phyloP scores from a whole-genome alignment of 2,797 vertebrate species.

The Netta rufina region DNA sequence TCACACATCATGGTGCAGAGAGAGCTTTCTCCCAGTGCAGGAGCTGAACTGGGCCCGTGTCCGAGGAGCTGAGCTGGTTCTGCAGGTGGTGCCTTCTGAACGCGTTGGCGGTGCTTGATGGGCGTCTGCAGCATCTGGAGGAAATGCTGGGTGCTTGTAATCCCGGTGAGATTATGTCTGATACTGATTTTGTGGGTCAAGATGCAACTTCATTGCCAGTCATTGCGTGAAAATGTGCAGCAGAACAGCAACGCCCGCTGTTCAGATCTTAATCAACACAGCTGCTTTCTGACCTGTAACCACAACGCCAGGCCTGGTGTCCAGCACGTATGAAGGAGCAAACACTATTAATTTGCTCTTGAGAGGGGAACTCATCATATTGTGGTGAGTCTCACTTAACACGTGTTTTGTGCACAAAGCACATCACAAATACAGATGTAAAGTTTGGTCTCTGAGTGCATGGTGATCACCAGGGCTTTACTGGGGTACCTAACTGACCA shows the following conservation, averaged over 20 bases:
- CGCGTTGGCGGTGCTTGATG: background rate
- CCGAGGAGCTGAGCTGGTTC: background rate
- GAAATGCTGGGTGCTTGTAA: background rate
- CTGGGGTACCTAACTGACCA: background rate
- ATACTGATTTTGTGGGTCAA: background rate
- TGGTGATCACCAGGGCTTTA: background rate
- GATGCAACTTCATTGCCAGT: background rate
- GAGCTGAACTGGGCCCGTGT: background rate
- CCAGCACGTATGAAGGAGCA: background rate
- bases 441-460: background rate
- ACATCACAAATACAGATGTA: background rate
- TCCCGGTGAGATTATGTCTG: background rate
- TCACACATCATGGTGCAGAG: too few species aligned
- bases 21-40: background rate
- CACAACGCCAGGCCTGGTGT: rapidly evolving
- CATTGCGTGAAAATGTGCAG: background rate
- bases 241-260: rapidly evolving
- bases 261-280: background rate
- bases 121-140: background rate
- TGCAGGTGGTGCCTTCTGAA: background rate
- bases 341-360: background rate
- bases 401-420: background rate
- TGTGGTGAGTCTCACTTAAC: background rate
- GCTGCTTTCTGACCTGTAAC: background rate
- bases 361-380: background rate